Evolutionary conservation across 2,113 vertebrate species (phyloP).

Genomic region (Phrynosoma platyrhinos): DNA sequence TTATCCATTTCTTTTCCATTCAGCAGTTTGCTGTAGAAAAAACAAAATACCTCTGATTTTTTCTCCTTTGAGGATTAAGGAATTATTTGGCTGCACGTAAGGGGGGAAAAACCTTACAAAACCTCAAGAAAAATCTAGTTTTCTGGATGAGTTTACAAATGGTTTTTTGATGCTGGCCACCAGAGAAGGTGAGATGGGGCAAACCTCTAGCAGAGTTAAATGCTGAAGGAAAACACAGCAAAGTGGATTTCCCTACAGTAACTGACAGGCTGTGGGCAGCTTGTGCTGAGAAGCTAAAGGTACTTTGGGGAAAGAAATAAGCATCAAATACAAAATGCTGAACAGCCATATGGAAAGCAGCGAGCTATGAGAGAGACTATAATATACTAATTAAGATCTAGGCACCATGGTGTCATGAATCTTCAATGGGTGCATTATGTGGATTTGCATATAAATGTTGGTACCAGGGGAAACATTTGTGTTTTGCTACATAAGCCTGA

Average conservation of each 20-base stretch:
- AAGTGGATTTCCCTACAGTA: neutral
- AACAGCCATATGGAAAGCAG: conserved; percentile 21
- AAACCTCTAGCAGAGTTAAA: neutral
- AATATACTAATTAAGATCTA: conserved; percentile 35
- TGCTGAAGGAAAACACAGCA: neutral
- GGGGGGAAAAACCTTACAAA: neutral
- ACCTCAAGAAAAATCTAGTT: neutral
- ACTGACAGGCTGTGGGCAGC: neutral
- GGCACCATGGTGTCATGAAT: conserved; percentile 21
- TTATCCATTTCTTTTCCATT: neutral
- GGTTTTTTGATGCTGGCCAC: neutral
- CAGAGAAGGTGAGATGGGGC: neutral
- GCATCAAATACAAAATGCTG: neutral
- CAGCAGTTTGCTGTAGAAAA: neutral
- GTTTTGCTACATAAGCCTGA: conserved; percentile 8
- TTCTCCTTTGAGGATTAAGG: neutral
- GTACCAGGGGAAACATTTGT: conserved; percentile 17
- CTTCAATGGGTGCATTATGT: conserved; percentile 19
- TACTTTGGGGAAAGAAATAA: neutral
- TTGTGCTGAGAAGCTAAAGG: neutral
- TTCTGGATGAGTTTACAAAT: neutral
- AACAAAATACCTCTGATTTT: neutral
- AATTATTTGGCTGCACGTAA: neutral
- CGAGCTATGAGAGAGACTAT: conserved; percentile 17
- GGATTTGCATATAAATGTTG: conserved; percentile 30